Evolutionary conservation across 2,888 invertebrate species (phyloP).

Genomic region (Lepidonotus clava): DNA sequence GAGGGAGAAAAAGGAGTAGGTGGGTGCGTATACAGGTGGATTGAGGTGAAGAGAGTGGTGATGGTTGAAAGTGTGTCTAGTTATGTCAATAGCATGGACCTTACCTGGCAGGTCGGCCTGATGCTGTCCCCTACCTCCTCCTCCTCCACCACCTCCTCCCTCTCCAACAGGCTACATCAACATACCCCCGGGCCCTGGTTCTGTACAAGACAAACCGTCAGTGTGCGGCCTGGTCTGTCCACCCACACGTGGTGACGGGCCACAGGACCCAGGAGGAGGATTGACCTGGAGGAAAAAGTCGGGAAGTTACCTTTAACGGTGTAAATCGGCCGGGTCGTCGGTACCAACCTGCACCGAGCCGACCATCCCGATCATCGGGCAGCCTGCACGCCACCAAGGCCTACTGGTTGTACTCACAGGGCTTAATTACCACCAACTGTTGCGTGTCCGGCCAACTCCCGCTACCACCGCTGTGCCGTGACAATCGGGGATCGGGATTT

Average conservation of each 20-base stretch:
- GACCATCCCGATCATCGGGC: too few species aligned
- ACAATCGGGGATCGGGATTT: too few species aligned
- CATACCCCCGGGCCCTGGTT: background rate
- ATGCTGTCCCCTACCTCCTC: background rate
- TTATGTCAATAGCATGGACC: conserved; percentile 7
- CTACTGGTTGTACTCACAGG: too few species aligned
- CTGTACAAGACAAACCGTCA: background rate
- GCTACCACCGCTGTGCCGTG: too few species aligned
- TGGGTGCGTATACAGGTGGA: background rate
- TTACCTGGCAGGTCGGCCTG: background rate
- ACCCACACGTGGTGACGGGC: background rate
- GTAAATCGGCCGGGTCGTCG: too few species aligned
- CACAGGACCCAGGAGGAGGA: background rate
- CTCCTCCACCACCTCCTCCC: background rate
- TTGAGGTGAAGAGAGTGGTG: background rate
- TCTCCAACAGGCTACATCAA: too few species aligned
- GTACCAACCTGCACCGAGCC: too few species aligned
- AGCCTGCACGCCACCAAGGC: too few species aligned
- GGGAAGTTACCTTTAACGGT: too few species aligned
- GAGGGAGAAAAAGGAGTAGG: background rate
- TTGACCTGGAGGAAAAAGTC: background rate
- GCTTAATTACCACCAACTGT: background rate
- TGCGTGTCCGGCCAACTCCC: too few species aligned
- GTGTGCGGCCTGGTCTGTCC: background rate
- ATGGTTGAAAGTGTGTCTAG: background rate